Evolutionary conservation across 2,888 invertebrate species (phyloP), one percentile per base, ranked within the genome.

Genomic region (Cosmia trapezina): DNA sequence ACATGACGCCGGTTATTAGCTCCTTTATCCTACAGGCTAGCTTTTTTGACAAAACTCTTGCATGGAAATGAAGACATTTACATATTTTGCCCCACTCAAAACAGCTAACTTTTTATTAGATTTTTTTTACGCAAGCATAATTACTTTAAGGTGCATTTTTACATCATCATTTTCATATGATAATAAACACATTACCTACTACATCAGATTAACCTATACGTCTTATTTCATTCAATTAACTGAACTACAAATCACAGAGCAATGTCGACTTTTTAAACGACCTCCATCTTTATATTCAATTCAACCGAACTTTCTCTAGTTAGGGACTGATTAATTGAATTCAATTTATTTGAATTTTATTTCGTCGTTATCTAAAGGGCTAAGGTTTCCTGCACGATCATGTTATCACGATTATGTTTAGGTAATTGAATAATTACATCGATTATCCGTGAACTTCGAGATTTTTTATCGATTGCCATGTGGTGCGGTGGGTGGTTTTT

Each of bases 261-360:
- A 19, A 33, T 47, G 59, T 62, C 53, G 41, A 45, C 57, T 51
- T 65, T 65, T 73, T 57, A 59, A 75, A 19, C 37, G 62, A 66
- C 47, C 75, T 54, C 45, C 51, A 71, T 82, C 22, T 71, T 73
- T 61, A 73, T 41, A 78, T 73, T 71, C 70, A 67, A 73, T 73
- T 68, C 49, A 63, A 61, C 54, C 49, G 19, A 73, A 85, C 85
- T 85, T 85, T 84, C 85, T 79, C 86, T 78, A 78, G 68, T 73
- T 73, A 70, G 17, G 33, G 41, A 63, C 56, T 70, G 79, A 81
- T 83, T 76, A 83, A 86, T 84, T 74, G 70, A 70, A 73, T 72
- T 80, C 86, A 65, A 78, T 84, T 86, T 78, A 82, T 81, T 73
- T 61, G 49, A 70, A 70, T 69, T 84, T 78, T 76, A 76, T 78